Percentiles rank a stretch among this genome's conserved stretches.
Evolutionary conservation across 2,113 vertebrate genomes (phyloP).

Genomic region (Bubalus kerabau): DNA sequence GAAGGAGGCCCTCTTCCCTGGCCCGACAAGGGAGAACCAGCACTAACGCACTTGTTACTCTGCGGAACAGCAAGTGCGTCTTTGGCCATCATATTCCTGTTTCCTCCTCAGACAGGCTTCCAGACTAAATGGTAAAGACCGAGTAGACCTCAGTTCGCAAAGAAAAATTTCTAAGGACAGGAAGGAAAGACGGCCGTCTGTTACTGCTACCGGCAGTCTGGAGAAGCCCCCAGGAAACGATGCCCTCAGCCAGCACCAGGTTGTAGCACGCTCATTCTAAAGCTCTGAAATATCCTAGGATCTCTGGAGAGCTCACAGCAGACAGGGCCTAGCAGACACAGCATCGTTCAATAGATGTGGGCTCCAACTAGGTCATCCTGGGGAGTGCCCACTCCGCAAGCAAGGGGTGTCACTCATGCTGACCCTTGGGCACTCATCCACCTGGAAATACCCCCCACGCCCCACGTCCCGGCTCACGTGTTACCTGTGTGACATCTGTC

Average conservation of each 20-base stretch:
- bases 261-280: not conserved
- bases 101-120: not conserved
- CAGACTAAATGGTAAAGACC: not conserved
- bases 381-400: not conserved
- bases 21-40: not conserved
- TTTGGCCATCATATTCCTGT: not conserved
- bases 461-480: not conserved
- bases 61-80: not conserved
- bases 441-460: not conserved
- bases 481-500: not conserved
- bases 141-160: not conserved
- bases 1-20: not conserved
- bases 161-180: not conserved
- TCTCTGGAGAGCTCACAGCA: not conserved
- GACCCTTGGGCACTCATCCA: not conserved
- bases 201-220: not conserved
- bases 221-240: not conserved
- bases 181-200: not conserved
- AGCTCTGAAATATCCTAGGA: not conserved
- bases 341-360: not conserved
- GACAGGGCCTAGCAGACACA: not conserved
- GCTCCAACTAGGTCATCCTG: not conserved
- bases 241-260: no score
- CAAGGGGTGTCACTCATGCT: not conserved
- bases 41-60: rapidly evolving